Evolutionary conservation across 92 coral and sea anemone genomes (phyloP).

Genomic region (Chrysogorgia sp.): DNA sequence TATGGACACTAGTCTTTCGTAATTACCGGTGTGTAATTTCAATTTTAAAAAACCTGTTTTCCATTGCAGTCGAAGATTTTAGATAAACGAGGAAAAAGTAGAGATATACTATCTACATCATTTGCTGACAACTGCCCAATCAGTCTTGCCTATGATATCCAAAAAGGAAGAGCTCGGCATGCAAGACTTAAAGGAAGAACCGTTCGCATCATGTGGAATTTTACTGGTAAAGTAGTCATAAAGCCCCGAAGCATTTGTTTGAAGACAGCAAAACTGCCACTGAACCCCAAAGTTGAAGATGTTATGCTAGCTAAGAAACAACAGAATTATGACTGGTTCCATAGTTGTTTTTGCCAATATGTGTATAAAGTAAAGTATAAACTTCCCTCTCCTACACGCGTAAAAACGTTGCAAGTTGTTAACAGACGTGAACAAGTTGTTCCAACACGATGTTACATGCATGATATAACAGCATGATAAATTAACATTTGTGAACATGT

Average conservation of each 20-base stretch:
- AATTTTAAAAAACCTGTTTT: too few species aligned
- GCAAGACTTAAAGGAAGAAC: constrained; percentile 33
- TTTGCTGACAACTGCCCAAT: constrained; percentile 43
- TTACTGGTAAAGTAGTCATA: constrained; percentile 41
- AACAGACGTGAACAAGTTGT: too few species aligned
- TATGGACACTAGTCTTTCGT: too few species aligned
- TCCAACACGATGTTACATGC: too few species aligned
- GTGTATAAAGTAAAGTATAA: constrained; percentile 30
- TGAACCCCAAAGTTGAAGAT: constrained; percentile 7
- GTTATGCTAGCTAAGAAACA: constrained; percentile 11
- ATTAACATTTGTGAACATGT: too few species aligned
- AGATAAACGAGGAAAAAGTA: background rate
- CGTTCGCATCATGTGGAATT: constrained; percentile 53
- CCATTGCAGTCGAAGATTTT: constrained; percentile 10
- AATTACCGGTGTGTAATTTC: too few species aligned
- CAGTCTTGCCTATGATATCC: constrained; percentile 41
- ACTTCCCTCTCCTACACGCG: constrained; percentile 28
- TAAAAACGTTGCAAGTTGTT: too few species aligned
- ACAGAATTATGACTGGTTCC: too few species aligned
- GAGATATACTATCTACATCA: background rate
- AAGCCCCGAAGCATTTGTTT: constrained; percentile 18
- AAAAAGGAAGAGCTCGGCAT: constrained; percentile 56
- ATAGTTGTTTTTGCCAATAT: constrained; percentile 12
- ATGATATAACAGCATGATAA: too few species aligned
- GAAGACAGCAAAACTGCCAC: background rate